Evolutionary conservation across 2,888 invertebrate species (phyloP).

Genomic region (Embidobia sp.): DNA sequence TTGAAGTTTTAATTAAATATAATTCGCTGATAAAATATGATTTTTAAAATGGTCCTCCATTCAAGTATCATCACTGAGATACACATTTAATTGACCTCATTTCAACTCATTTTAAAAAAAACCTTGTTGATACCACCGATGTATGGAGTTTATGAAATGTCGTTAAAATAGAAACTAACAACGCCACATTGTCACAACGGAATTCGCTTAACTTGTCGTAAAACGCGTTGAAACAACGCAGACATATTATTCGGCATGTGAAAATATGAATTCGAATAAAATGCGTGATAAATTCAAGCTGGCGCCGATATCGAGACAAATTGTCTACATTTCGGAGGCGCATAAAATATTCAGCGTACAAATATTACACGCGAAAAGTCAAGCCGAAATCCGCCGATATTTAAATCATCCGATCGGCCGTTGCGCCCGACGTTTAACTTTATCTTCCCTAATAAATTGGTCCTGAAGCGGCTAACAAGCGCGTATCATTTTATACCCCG

Average conservation of each 20-base stretch:
- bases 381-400: conserved; percentile 28
- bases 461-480: conserved; percentile 39
- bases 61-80: too few species aligned
- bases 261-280: conserved; percentile 23
- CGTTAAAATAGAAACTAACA: too few species aligned
- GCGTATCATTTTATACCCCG: conserved; percentile 51
- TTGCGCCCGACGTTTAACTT: conserved; percentile 44
- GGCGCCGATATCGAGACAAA: conserved; percentile 12
- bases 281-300: conserved; percentile 15
- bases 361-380: conserved; percentile 26
- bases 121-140: too few species aligned
- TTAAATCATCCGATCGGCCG: conserved; percentile 30
- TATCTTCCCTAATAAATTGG: conserved; percentile 51
- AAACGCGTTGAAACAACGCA: too few species aligned
- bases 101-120: too few species aligned
- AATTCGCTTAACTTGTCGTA: too few species aligned
- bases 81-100: too few species aligned
- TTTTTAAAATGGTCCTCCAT: too few species aligned
- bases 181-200: too few species aligned
- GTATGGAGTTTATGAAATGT: too few species aligned
- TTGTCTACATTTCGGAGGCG: conserved; percentile 14
- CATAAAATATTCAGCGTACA: conserved; percentile 20
- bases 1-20: too few species aligned
- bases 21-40: too few species aligned
- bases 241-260: neutral